Base-by-base conservation (phyloP, 2,888 invertebrate species). In the Nesidiocoris tenuis region DNA sequence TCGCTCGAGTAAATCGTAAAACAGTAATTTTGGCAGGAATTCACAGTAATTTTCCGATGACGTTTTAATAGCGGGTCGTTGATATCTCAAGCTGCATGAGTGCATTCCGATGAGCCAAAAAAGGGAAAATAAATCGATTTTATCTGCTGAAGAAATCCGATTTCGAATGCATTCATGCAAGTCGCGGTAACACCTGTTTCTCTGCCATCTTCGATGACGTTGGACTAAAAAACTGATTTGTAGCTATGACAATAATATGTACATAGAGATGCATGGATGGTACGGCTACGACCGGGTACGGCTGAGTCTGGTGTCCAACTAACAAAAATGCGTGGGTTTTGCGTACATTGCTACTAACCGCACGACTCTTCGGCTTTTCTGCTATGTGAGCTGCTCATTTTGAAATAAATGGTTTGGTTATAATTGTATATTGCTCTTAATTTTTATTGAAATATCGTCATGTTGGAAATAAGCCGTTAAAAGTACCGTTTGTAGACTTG, bases 221-320 rank as follows among this genome's bases (percentile, higher is more conserved):
- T n/a, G n/a, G n/a, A 39, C 39, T 39, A 39, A 39, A 39, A 39
- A 39, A 3, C 39, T n/a, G 39, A 39, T 39, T 39, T 39, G 5
- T 39, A 39, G n/a, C n/a, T n/a, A n/a, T n/a, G n/a, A n/a, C n/a
- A n/a, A n/a, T n/a, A n/a, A n/a, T n/a, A n/a, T 65, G 25, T 25
- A 65, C 25, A 65, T 65, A 65, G 65, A 65, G 19, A 24, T 65
- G 65, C 65, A 65, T 65, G 65, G 65, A 24, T 39, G 39, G 39
- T 39, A 39, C 12, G 3, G 39, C 39, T 39, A 39, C 39, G 5
- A 39, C 12, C 39, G 39, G 39, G 39, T 39, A 7, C 3, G 39
- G 39, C 39, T 39, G 39, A 39, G 3, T 3, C 39, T 39, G 39
- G 39, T 39, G 39, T 39, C 5, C 39, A 39, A 39, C 39, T 39